Evolutionary conservation across 1,140 invertebrate species (phyloP).

Genomic region (Aphaenogaster rudis): DNA sequence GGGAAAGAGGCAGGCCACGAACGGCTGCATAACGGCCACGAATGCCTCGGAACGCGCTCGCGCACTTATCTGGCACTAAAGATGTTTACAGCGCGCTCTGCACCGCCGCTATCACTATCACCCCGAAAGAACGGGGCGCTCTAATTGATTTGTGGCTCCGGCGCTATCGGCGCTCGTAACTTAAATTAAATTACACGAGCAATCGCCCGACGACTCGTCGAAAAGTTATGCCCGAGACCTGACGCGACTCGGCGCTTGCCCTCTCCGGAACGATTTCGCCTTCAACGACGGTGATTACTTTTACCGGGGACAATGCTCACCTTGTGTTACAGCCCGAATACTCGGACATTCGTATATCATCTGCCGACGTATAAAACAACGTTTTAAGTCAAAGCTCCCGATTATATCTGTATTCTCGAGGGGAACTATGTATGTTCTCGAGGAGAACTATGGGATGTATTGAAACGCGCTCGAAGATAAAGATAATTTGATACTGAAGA

Average conservation of each 20-base stretch:
- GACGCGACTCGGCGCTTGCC: constrained; percentile 61
- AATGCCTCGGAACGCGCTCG: constrained; percentile 46
- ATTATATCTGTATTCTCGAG: not conserved
- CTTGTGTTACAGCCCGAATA: constrained; percentile 2
- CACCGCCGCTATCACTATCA: constrained; percentile 82
- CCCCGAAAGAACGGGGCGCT: constrained; percentile 78
- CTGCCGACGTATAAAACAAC: not conserved
- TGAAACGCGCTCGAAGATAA: not conserved
- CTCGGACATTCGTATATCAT: constrained; percentile 14
- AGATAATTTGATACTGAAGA: constrained; percentile 1
- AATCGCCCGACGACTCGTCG: constrained; percentile 62
- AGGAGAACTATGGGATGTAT: not conserved
- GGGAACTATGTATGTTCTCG: too few species aligned
- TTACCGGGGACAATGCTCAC: constrained; percentile 22
- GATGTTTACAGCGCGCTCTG: constrained; percentile 84
- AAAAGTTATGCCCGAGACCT: constrained; percentile 68
- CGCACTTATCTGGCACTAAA: constrained; percentile 84
- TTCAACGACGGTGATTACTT: not conserved
- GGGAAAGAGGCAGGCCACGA: constrained; percentile 21
- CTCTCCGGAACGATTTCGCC: not conserved
- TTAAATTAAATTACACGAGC: constrained; percentile 85
- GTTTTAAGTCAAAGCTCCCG: not conserved
- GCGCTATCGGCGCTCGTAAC: constrained; percentile 82
- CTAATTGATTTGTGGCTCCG: constrained; percentile 85
- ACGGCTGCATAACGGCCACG: constrained; percentile 35